Conservation (phyloP, 2,113 vertebrate genomes). For the Zosterops japonicus region DNA sequence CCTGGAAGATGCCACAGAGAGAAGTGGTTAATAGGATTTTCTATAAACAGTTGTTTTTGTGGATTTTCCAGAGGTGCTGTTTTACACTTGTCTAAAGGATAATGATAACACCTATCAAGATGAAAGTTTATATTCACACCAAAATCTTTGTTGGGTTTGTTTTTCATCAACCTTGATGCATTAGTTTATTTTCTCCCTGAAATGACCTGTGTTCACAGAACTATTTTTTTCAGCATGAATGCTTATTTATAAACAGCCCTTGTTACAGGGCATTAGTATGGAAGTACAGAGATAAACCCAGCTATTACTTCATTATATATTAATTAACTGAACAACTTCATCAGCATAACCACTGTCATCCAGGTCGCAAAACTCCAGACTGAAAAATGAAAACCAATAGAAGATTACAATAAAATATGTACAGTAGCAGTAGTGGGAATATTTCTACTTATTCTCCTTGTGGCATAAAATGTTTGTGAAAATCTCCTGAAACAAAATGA, state of each 20-base stretch:
- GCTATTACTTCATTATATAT: constrained; percentile 40
- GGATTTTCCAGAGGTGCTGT: background rate
- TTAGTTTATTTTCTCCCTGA: background rate
- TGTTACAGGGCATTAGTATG: background rate
- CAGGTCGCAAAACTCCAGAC: background rate
- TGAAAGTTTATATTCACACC: background rate
- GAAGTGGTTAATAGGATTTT: background rate
- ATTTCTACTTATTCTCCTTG: background rate
- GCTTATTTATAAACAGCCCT: constrained; percentile 15
- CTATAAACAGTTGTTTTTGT: background rate
- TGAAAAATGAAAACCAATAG: constrained; percentile 7
- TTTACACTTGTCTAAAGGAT: background rate
- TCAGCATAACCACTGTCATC: background rate
- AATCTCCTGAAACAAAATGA: background rate
- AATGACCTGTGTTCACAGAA: background rate
- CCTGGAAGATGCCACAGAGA: background rate
- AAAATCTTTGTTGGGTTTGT: background rate
- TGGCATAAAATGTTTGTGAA: background rate
- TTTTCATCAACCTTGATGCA: background rate
- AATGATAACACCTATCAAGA: background rate
- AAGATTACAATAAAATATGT: background rate
- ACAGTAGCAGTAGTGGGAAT: background rate
- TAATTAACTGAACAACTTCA: constrained; percentile 62
- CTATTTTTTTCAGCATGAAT: background rate
- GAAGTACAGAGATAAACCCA: constrained; percentile 19